Evolutionary conservation across 92 coral and sea anemone species (phyloP).

Genomic region (Bergia sp.): DNA sequence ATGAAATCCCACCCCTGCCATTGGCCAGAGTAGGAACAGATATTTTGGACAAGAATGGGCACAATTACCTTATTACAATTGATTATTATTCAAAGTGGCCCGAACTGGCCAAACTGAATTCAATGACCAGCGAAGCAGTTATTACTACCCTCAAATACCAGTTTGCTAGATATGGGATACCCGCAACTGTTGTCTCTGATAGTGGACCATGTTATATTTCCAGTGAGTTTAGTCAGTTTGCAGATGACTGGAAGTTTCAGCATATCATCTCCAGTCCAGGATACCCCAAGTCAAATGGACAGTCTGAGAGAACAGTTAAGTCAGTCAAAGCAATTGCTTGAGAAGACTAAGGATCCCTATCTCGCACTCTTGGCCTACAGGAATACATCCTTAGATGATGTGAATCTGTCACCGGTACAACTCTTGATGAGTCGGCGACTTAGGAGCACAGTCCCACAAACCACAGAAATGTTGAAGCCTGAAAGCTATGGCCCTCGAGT

Average conservation of each 20-base stretch:
- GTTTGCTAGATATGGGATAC: slow-evolving; percentile 38
- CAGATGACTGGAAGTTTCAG: slow-evolving; percentile 35
- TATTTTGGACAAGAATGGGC: no score
- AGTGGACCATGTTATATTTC: slow-evolving; percentile 52
- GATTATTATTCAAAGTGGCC: slow-evolving; percentile 59
- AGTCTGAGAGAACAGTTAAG: slow-evolving; percentile 32
- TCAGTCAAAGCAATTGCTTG: slow-evolving; percentile 46
- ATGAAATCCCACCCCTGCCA: no score
- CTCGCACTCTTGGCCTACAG: slow-evolving; percentile 40
- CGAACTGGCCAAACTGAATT: slow-evolving; percentile 35
- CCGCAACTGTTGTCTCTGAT: slow-evolving; percentile 39
- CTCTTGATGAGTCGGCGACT: slow-evolving; percentile 50
- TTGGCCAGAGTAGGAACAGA: no score
- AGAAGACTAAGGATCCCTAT: slow-evolving; percentile 39
- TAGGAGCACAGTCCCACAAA: slow-evolving; percentile 50
- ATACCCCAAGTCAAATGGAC: slow-evolving; percentile 49
- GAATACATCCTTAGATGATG: not conserved
- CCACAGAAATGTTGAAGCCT: not conserved
- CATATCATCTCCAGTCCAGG: slow-evolving; percentile 49
- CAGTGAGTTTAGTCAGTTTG: slow-evolving; percentile 48
- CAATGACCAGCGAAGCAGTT: slow-evolving; percentile 51
- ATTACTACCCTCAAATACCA: slow-evolving; percentile 11
- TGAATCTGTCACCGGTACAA: not conserved
- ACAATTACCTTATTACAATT: slow-evolving; percentile 36
- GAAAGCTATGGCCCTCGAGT: slow-evolving; percentile 45